These are phyloP conservation scores for Parotia lawesii DNA, from an alignment of 2,113 vertebrate species.

Conservation along the genomic window DNA sequence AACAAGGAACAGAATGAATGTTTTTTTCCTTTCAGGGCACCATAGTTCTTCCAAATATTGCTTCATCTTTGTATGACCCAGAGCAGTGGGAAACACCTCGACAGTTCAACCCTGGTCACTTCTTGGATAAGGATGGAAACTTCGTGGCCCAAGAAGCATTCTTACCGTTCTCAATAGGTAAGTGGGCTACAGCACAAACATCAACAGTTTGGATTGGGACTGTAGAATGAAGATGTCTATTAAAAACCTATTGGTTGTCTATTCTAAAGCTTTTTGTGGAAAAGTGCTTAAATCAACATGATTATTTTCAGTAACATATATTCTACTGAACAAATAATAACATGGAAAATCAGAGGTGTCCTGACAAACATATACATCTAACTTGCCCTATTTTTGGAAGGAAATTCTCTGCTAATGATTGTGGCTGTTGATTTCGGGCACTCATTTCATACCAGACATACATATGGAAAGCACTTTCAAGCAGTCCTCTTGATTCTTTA, in stretches of 20 bases:
- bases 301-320: neutral
- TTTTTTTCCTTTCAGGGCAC: constrained; percentile 50
- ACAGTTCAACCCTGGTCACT: constrained; percentile 66
- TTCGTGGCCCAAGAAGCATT: constrained; percentile 67
- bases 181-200: neutral
- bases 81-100: constrained; percentile 62
- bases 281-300: neutral
- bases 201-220: neutral
- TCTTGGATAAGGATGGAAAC: constrained; percentile 68
- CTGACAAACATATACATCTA: neutral
- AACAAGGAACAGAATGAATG: neutral
- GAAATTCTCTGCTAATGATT: neutral
- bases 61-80: constrained; percentile 57
- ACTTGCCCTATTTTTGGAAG: neutral
- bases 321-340: neutral
- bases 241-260: neutral
- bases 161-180: constrained; percentile 70
- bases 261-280: neutral
- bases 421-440: neutral
- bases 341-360: neutral
- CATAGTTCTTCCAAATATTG: constrained; percentile 62
- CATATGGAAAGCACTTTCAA: neutral
- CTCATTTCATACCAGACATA: neutral
- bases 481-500: neutral
- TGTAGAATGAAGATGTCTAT: neutral